Percentiles rank a stretch among this genome's conserved stretches.
Conservation (phyloP, 2,888 invertebrate genomes). For the Erynnis tages region DNA sequence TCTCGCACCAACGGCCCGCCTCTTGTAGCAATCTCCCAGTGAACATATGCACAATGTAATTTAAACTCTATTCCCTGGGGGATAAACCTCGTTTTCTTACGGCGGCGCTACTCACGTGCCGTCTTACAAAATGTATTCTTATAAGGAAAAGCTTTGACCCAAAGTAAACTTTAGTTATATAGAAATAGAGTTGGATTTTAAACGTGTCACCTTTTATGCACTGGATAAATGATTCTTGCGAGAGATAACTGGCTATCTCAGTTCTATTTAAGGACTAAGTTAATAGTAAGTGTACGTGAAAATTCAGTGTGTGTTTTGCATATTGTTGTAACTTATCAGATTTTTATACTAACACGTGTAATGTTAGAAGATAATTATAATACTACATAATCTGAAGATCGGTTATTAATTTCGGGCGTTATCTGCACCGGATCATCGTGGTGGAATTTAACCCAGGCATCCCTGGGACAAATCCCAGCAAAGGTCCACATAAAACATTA, state of each 20-base stretch:
- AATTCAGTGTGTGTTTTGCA: too few relatives aligned
- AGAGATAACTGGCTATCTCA: constrained; percentile 16
- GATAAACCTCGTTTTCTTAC: constrained; percentile 4
- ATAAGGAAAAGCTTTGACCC: neutral
- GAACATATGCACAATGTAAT: constrained; percentile 34
- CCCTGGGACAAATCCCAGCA: too few relatives aligned
- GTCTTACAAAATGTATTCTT: constrained; percentile 4
- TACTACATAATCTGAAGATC: too few relatives aligned
- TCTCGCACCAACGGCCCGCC: constrained; percentile 44
- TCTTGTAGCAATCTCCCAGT: constrained; percentile 36
- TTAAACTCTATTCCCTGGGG: constrained; percentile 38
- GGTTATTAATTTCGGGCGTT: too few relatives aligned
- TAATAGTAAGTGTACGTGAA: too few relatives aligned
- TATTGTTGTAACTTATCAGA: too few relatives aligned
- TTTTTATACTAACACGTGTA: too few relatives aligned
- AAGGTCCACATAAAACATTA: too few relatives aligned
- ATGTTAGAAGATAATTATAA: too few relatives aligned
- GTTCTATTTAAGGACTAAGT: constrained; percentile 16
- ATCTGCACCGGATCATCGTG: too few relatives aligned
- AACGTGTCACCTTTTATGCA: neutral
- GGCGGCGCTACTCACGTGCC: neutral
- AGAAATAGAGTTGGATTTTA: neutral
- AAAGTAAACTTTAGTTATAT: neutral
- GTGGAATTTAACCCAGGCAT: too few relatives aligned
- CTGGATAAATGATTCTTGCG: constrained; percentile 4